phyloP scores from a whole-genome alignment of 2,888 invertebrate genomes.

The Trissoscelio sp. region DNA sequence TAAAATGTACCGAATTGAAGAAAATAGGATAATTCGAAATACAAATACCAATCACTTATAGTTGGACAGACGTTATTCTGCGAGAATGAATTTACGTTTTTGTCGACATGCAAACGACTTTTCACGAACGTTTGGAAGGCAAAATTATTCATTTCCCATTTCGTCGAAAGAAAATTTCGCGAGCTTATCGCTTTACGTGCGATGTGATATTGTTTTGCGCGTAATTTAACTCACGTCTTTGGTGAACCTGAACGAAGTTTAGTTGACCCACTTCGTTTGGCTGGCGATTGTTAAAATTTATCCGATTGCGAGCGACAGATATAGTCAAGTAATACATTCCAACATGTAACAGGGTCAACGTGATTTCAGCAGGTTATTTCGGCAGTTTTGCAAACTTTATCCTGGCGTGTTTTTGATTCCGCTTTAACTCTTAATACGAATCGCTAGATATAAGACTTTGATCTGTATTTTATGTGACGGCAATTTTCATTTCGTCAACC shows the following conservation, averaged over 20 bases:
- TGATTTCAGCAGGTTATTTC: slow-evolving; percentile 72
- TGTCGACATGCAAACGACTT: slow-evolving; percentile 17
- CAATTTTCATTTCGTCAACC: neutral
- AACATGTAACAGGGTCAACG: slow-evolving; percentile 74
- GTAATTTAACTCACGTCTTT: slow-evolving; percentile 64
- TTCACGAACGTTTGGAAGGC: slow-evolving; percentile 23
- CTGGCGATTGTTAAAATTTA: slow-evolving; percentile 71
- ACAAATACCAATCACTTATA: too few species aligned
- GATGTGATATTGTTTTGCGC: slow-evolving; percentile 63
- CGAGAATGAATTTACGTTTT: slow-evolving; percentile 9
- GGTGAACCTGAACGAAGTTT: slow-evolving; percentile 57
- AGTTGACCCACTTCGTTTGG: slow-evolving; percentile 66
- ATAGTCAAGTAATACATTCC: slow-evolving; percentile 69
- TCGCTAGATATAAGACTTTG: slow-evolving; percentile 29
- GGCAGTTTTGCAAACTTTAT: slow-evolving; percentile 65
- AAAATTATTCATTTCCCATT: slow-evolving; percentile 52
- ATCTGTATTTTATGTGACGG: slow-evolving; percentile 22
- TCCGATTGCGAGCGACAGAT: slow-evolving; percentile 65
- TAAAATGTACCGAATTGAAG: too few species aligned
- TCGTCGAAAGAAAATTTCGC: slow-evolving; percentile 48
- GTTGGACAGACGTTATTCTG: neutral
- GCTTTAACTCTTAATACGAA: slow-evolving; percentile 37
- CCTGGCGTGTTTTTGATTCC: slow-evolving; percentile 51
- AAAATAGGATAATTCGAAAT: too few species aligned
- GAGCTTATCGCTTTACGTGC: slow-evolving; percentile 44